Evolutionary conservation across 2,888 invertebrate species (phyloP), one percentile per base, ranked within the genome.

Genomic region (Acanthopleura granulata): DNA sequence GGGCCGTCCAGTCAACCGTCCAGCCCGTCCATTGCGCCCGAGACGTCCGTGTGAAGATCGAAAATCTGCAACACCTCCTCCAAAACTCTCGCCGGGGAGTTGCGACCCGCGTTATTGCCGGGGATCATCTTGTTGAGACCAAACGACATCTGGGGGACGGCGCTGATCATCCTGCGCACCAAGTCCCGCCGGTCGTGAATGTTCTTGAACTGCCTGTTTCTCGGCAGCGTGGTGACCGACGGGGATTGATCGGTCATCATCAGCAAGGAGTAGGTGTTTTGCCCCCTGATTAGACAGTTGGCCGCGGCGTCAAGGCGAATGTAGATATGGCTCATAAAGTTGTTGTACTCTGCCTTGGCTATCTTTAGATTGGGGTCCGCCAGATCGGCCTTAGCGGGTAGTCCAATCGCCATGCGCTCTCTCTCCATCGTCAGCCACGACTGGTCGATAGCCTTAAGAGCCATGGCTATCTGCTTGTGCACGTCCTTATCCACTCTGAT

Each of bases 11-110:
- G 51, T 18, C 51, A 51, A 18, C 51, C 51, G 51, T 51, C 51
- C 18, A 51, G 51, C 14, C 51, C 51, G 51, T 51, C 51, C 14
- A 51, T 51, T 14, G 51, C 51, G 14, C 14, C 51, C 51, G 51
- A 51, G 51, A 51, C 51, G 51, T 51, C 51, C 51, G 51, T 51
- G 51, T 51, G 51, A 51, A 51, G 51, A 18, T 51, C 51, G 51
- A 51, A 51, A 51, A 51, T 51, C 51, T 51, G 51, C 51, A 51
- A 18, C 14, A 51, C 51, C 18, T 51, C 51, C 14, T 18, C 51
- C 14, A 51, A 18, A 14, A 51, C 51, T 51, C 51, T 51, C 14
- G 14, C 18, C 14, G 51, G 51, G 51, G 51, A 51, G 51, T 51
- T 51, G 14, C 51, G 51, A 18, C 18, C 51, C 18, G 14, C 51